Conservation (phyloP, 2,888 invertebrate genomes). For the Leptinotarsa rubiginosa region DNA sequence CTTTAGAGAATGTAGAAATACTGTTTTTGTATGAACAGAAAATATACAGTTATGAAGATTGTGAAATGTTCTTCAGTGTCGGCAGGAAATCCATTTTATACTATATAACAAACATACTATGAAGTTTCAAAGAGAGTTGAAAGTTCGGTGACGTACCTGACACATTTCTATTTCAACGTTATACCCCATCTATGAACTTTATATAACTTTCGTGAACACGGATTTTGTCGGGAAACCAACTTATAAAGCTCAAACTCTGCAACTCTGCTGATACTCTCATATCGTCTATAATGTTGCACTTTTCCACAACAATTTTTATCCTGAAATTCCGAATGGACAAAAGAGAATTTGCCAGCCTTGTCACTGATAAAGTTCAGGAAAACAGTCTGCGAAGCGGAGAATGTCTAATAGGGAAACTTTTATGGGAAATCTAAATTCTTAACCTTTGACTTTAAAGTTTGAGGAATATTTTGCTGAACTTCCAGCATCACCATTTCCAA, state of each 20-base stretch:
- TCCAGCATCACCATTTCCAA: neutral
- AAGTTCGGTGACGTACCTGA: neutral
- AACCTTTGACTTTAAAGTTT: conserved; percentile 36
- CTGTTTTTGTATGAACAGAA: too few relatives aligned
- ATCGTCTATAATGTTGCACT: neutral
- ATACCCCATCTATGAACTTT: conserved; percentile 11
- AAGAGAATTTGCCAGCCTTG: conserved; percentile 13
- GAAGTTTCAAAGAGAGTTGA: neutral
- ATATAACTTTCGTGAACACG: conserved; percentile 15
- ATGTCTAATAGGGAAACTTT: conserved; percentile 31
- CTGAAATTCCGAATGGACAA: conserved; percentile 4
- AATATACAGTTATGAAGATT: too few relatives aligned
- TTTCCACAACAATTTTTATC: conserved; percentile 20
- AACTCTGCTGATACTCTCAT: conserved; percentile 13
- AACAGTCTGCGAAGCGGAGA: conserved; percentile 13
- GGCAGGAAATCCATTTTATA: neutral
- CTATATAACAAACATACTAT: neutral
- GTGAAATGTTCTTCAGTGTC: too few relatives aligned
- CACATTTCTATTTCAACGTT: conserved; percentile 12
- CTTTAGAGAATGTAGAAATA: too few relatives aligned
- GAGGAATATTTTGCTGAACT: conserved; percentile 22
- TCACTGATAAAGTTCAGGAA: conserved; percentile 13
- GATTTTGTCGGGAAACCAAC: conserved; percentile 11
- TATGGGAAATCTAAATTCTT: conserved; percentile 34
- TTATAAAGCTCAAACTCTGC: neutral